phyloP scores from a whole-genome alignment of 2,888 invertebrate species.

The Lamellibrachia columna region DNA sequence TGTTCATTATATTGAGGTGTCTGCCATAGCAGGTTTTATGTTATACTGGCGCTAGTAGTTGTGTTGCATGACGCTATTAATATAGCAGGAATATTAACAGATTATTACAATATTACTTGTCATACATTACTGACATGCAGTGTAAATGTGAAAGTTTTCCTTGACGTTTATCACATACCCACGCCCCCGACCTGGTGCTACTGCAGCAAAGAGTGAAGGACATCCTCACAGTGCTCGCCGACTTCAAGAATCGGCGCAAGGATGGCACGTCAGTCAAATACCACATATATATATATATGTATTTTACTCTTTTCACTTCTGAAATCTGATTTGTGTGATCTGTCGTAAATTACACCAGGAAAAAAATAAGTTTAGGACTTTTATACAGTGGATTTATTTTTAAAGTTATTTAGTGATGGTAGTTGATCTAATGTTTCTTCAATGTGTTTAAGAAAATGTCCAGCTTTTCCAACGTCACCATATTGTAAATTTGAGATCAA shows the following conservation, averaged over 20 bases:
- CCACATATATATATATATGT: not conserved
- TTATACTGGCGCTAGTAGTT: not conserved
- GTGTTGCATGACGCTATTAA: not conserved
- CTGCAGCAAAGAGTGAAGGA: conserved; percentile 91
- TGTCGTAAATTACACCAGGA: not conserved
- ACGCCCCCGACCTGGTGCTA: conserved; percentile 74
- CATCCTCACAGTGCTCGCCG: conserved; percentile 78
- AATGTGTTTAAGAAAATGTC: too few relatives aligned
- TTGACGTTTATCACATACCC: conserved; percentile 21
- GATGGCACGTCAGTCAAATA: conserved; percentile 58
- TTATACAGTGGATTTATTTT: too few relatives aligned
- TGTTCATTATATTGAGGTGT: not conserved
- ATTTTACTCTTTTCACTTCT: not conserved
- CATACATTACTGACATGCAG: not conserved
- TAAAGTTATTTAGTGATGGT: too few relatives aligned
- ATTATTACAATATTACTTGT: not conserved
- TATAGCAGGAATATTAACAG: not conserved
- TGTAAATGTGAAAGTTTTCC: not conserved
- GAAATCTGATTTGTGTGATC: not conserved
- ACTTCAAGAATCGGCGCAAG: conserved; percentile 73
- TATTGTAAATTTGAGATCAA: not conserved
- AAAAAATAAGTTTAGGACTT: too few relatives aligned
- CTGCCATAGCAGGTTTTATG: not conserved
- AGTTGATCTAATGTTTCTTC: too few relatives aligned
- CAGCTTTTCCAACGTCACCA: not conserved